phyloP scores from a whole-genome alignment of 2,888 invertebrate genomes.

The Agriotes lineatus region DNA sequence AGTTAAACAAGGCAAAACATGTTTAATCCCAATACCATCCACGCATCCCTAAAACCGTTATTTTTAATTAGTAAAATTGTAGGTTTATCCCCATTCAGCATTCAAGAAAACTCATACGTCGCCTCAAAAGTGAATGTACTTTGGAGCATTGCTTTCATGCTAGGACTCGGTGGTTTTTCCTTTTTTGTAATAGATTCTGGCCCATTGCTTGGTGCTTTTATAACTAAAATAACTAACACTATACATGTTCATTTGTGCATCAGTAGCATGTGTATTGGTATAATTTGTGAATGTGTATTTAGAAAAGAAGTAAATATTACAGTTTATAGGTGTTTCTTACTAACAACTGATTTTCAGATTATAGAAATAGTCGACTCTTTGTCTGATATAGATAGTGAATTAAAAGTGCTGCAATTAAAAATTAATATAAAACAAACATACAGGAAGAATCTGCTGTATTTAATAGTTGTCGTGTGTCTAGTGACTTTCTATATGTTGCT shows the following conservation, averaged over 20 bases:
- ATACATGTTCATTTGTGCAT: constrained; percentile 9
- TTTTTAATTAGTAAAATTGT: constrained; percentile 21
- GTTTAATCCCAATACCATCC: constrained; percentile 2
- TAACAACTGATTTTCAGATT: constrained; percentile 5
- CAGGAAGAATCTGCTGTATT: not conserved
- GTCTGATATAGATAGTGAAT: not conserved
- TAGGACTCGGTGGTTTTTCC: constrained; percentile 4
- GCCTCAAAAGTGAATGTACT: not conserved
- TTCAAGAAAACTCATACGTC: not conserved
- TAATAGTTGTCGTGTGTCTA: not conserved
- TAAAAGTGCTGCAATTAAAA: not conserved
- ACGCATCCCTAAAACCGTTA: constrained; percentile 15
- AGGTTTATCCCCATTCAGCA: constrained; percentile 25
- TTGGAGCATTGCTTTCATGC: constrained; percentile 6
- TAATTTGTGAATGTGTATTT: constrained; percentile 16
- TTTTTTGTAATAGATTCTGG: constrained; percentile 3
- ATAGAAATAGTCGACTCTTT: constrained; percentile 1
- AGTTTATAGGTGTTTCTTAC: not conserved
- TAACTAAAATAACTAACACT: constrained; percentile 14
- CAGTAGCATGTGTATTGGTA: constrained; percentile 2
- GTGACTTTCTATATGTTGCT: not conserved
- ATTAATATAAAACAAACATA: constrained; percentile 7
- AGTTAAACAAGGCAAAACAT: not conserved
- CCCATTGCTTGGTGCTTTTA: not conserved
- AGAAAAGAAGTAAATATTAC: constrained; percentile 10